Evolutionary conservation across 1,140 invertebrate species (phyloP), one percentile per base, ranked within the genome.

Genomic region (Phortica variegata): DNA sequence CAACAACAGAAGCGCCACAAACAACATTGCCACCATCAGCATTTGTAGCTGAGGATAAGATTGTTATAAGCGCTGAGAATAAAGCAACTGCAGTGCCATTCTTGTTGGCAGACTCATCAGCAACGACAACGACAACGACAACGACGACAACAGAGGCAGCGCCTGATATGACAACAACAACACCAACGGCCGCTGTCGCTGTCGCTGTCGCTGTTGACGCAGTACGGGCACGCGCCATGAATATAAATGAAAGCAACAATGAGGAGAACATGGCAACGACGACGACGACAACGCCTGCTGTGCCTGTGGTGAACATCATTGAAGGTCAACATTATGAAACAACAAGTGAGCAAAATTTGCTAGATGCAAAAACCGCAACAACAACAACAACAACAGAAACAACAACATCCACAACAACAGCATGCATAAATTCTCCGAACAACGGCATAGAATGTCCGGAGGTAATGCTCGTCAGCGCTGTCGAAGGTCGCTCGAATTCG

Each of bases 161-260:
- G 5, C 4, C 34, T 5, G 13, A 6, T 5, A 36, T 13, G 6
- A 65, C 63, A 42, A 6, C 40, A 31, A 3, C 40, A 42, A 29
- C 19, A 9, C 20, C 17, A 18, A 49, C 41, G n/a, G n/a, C n/a
- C n/a, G n/a, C n/a, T n/a, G n/a, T n/a, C n/a, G n/a, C n/a, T n/a
- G n/a, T n/a, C n/a, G n/a, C n/a, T n/a, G n/a, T n/a, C n/a, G n/a
- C n/a, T n/a, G n/a, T n/a, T 13, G 49, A 32, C 20, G 52, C 49
- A 15, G 43, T 29, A 13, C 60, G 70, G 50, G 70, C 69, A 63
- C 70, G 70, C 60, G 65, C 70, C 56, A 73, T 73, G 60, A 63
- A 73, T 61, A 73, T 73, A 54, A 68, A 68, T 68, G 63, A 68
- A 43, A 49, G n/a, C n/a, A n/a, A n/a, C 17, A 39, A 13, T 8